These are phyloP conservation scores for Diorhabda sublineata DNA, from an alignment of 1,140 invertebrate species.

Conservation along the genomic window DNA sequence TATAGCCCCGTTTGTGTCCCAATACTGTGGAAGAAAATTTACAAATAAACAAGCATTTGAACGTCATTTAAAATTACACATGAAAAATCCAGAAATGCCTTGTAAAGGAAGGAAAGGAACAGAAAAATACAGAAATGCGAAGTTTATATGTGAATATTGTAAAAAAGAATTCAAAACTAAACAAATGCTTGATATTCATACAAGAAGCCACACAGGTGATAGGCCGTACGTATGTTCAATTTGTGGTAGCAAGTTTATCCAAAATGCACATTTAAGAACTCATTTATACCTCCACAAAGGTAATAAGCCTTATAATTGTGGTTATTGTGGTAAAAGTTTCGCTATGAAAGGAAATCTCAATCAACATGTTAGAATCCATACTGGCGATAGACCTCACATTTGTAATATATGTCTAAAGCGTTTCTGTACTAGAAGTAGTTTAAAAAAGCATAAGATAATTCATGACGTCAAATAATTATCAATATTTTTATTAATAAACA, in stretches of 20 bases:
- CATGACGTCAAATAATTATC: not conserved
- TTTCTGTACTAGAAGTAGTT: not conserved
- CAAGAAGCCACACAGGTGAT: not conserved
- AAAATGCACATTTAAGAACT: not conserved
- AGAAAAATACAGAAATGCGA: not conserved
- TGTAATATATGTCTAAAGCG: not conserved
- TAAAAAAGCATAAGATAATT: slow-evolving; percentile 5
- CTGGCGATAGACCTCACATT: not conserved
- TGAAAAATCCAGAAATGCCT: too few species aligned
- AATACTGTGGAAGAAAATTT: not conserved
- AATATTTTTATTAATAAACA: too few species aligned
- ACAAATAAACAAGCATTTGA: not conserved
- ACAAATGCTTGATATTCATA: not conserved
- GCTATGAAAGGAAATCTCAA: not conserved
- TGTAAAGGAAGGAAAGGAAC: not conserved
- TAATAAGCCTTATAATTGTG: not conserved
- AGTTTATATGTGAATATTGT: not conserved
- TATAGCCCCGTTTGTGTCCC: not conserved
- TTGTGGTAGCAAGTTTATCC: not conserved
- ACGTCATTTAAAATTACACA: not conserved
- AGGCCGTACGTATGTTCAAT: not conserved
- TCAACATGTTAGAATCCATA: not conserved
- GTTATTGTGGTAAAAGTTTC: not conserved
- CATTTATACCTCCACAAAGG: not conserved
- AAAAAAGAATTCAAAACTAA: not conserved